Conservation (phyloP, 2,797 vertebrate species). For the Pteropus rufus region DNA sequence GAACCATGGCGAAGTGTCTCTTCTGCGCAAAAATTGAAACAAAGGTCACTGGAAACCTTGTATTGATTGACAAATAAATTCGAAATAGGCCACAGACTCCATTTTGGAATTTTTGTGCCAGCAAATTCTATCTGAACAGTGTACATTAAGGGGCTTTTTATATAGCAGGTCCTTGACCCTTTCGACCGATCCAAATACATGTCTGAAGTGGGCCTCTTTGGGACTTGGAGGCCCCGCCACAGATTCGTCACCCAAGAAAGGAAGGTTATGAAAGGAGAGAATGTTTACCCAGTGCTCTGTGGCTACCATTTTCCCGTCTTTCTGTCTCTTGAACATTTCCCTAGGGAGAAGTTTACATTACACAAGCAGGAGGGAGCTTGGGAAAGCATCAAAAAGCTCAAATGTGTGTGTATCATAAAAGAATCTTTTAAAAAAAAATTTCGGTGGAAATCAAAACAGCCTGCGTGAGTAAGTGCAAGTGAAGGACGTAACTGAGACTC, state of each 20-base stretch:
- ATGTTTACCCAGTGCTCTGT: conserved; percentile 67
- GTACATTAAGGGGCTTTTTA: conserved; percentile 49
- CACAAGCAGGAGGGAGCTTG: conserved; percentile 58
- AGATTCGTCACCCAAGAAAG: conserved; percentile 62
- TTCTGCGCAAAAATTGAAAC: background rate
- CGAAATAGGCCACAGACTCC: background rate
- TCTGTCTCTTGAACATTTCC: conserved; percentile 71
- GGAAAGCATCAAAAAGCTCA: conserved; percentile 56
- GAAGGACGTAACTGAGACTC: background rate
- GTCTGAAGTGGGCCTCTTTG: conserved; percentile 47
- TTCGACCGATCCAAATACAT: conserved; percentile 43
- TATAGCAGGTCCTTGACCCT: conserved; percentile 46
- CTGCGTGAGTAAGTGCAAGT: background rate
- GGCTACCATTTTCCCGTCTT: conserved; percentile 69
- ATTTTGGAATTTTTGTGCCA: background rate
- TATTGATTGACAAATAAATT: conserved; percentile 21
- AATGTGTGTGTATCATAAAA: conserved; percentile 13
- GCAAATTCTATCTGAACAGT: background rate
- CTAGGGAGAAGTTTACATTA: conserved; percentile 49
- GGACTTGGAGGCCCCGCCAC: conserved; percentile 39
- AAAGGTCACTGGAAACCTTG: background rate
- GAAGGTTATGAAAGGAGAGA: conserved; percentile 48
- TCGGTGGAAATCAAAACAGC: conserved; percentile 26
- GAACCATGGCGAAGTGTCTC: background rate
- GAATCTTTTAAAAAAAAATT: background rate